These are phyloP conservation scores for Scolanthus callimorphus DNA, from an alignment of 92 coral and sea anemone genomes.

Conservation along the genomic window DNA sequence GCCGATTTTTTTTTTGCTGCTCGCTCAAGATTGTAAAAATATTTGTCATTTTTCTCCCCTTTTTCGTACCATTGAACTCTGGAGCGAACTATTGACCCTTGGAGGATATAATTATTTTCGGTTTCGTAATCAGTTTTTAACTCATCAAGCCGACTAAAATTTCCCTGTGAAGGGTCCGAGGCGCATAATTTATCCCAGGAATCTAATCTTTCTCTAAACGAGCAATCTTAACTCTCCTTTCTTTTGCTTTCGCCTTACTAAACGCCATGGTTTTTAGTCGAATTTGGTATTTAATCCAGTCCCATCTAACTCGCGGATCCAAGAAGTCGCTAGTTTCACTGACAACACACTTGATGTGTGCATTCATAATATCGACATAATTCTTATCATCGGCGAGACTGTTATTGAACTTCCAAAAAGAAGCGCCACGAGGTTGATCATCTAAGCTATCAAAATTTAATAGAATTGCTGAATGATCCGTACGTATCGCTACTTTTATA, in stretches of 20 bases:
- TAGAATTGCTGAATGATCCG: slow-evolving; percentile 38
- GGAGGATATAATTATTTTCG: slow-evolving; percentile 34
- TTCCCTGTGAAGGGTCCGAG: no score
- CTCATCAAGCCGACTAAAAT: no score
- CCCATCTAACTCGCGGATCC: slow-evolving; percentile 38
- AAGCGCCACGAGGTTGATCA: slow-evolving; percentile 28
- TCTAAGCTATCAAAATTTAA: slow-evolving; percentile 27
- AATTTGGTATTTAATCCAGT: slow-evolving; percentile 25
- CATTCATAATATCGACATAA: slow-evolving; percentile 22
- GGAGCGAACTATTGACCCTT: slow-evolving; percentile 43
- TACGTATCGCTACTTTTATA: slow-evolving; percentile 24
- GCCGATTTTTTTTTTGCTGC: slow-evolving; percentile 10
- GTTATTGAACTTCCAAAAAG: slow-evolving; percentile 44
- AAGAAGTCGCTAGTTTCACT: slow-evolving; percentile 11
- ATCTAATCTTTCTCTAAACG: no score
- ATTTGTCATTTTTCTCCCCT: slow-evolving; percentile 44
- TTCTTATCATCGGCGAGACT: slow-evolving; percentile 33
- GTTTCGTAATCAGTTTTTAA: slow-evolving; percentile 27
- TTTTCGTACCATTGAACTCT: slow-evolving; percentile 50
- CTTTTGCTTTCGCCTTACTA: no score
- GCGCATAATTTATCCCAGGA: no score
- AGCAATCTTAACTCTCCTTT: no score
- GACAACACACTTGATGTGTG: slow-evolving; percentile 16
- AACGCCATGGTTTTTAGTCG: slow-evolving; percentile 28
- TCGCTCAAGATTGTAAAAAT: slow-evolving; percentile 33